These are phyloP conservation scores for Myioborus melanocephalus DNA, from an alignment of 2,797 vertebrate species.

Conservation along the genomic window DNA sequence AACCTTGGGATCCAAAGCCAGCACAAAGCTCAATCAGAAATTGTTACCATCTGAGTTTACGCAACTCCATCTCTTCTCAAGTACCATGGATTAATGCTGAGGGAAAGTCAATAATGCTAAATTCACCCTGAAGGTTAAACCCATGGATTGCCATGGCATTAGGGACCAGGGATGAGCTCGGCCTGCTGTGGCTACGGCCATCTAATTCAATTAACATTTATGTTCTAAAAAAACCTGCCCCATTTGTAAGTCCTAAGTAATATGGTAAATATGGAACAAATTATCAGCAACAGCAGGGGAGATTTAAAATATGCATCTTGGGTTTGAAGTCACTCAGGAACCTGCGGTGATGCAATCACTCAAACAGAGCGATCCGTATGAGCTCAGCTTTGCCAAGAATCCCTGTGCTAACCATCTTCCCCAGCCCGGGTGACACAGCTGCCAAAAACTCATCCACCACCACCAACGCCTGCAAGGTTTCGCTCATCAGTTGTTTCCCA, in stretches of 20 bases:
- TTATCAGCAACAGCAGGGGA: conserved; percentile 70
- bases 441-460: neutral
- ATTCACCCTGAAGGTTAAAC: neutral
- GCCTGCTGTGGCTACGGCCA: neutral
- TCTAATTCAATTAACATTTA: conserved; percentile 63
- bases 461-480: neutral
- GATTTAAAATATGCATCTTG: conserved; percentile 40
- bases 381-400: neutral
- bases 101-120: neutral
- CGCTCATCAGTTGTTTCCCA: neutral
- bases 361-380: conserved; percentile 3
- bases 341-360: conserved; percentile 39
- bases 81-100: neutral
- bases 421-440: neutral
- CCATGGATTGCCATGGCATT: neutral
- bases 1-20: neutral
- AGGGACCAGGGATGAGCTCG: conserved; percentile 3
- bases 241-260: conserved; percentile 70
- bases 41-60: neutral
- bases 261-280: conserved; percentile 71
- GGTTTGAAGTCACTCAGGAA: conserved; percentile 38
- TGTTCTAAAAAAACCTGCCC: neutral
- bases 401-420: neutral
- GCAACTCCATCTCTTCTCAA: neutral
- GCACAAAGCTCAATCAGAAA: neutral